These are phyloP conservation scores for Drosophila maculinotata DNA, from an alignment of 2,888 invertebrate species.

Conservation along the genomic window DNA sequence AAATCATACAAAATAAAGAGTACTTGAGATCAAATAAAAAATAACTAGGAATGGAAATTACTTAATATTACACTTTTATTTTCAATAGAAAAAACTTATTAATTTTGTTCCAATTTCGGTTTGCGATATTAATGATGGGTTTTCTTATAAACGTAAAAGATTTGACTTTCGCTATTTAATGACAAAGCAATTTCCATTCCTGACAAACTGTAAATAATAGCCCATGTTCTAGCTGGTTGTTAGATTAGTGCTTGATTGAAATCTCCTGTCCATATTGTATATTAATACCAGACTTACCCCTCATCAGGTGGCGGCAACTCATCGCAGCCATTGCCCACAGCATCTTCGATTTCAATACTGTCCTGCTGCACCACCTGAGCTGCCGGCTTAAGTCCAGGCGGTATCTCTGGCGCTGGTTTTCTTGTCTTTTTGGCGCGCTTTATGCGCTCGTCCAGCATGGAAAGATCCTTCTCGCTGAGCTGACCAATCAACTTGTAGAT, in stretches of 20 bases:
- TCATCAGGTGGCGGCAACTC: conserved; percentile 83
- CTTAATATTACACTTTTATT: not conserved
- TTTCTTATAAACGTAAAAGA: no score
- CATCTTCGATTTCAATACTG: conserved; percentile 84
- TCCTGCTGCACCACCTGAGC: conserved; percentile 81
- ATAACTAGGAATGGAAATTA: conserved; percentile 22
- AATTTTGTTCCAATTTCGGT: no score
- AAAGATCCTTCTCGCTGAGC: conserved; percentile 97
- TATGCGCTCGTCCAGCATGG: conserved; percentile 97
- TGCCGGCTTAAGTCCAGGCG: conserved; percentile 65
- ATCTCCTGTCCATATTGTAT: not conserved
- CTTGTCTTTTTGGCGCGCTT: conserved; percentile 93
- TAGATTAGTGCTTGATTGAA: not conserved
- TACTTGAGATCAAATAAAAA: conserved; percentile 34
- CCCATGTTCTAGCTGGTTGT: conserved; percentile 6
- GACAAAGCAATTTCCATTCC: conserved; percentile 15
- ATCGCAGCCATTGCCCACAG: conserved; percentile 83
- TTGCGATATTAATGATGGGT: no score
- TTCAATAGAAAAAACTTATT: no score
- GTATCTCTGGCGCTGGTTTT: conserved; percentile 84
- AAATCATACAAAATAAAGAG: conserved; percentile 48
- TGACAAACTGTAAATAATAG: not conserved
- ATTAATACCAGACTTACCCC: conserved; percentile 58
- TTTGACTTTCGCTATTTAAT: no score
- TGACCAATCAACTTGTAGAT: conserved; percentile 96